A percentile compares a stretch with the other conserved stretches of the same genome.
These are phyloP conservation scores for Bombus consobrinus DNA, from an alignment of 1,140 invertebrate species.

Conservation along the genomic window DNA sequence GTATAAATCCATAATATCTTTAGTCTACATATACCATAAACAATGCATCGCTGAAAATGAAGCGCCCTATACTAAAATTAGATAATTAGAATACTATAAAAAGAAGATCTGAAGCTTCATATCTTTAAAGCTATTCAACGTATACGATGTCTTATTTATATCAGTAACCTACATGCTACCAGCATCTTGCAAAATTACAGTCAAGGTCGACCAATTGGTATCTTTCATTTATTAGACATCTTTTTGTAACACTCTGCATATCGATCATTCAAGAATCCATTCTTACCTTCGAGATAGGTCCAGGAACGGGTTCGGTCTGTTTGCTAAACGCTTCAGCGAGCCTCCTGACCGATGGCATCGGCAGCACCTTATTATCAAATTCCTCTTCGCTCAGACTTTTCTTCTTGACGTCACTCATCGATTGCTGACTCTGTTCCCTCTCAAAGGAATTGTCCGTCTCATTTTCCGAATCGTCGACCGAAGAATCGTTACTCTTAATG, in stretches of 20 bases:
- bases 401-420: constrained; percentile 49
- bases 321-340: constrained; percentile 75
- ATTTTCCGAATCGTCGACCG: constrained; percentile 34
- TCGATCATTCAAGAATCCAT: neutral
- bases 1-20: no score
- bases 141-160: neutral
- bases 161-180: neutral
- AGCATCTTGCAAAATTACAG: neutral
- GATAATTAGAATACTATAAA: no score
- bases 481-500: constrained; percentile 8
- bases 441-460: constrained; percentile 20
- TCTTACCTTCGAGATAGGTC: constrained; percentile 51
- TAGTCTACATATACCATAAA: no score
- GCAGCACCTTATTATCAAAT: constrained; percentile 49
- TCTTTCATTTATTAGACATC: neutral
- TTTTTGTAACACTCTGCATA: neutral
- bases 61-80: no score
- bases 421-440: constrained; percentile 25
- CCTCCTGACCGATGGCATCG: constrained; percentile 78
- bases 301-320: constrained; percentile 38
- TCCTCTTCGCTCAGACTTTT: constrained; percentile 32
- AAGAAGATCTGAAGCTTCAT: no score
- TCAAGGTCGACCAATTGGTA: neutral
- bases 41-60: no score
- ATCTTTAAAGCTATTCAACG: neutral